Conservation (phyloP, 2,113 vertebrate genomes). For the Paratilapia polleni region DNA sequence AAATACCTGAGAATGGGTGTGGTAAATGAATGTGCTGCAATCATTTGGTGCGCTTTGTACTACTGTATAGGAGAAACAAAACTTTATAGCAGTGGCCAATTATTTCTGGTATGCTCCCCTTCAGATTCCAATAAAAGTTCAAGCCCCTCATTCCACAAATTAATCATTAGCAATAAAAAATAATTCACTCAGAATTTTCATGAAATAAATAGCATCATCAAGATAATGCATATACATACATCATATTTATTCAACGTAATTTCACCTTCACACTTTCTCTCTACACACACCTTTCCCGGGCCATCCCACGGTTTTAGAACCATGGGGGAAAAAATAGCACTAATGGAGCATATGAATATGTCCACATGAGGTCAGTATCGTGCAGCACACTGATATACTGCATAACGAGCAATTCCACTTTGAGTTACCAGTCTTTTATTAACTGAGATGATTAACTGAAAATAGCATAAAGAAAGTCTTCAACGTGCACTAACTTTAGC, state of each 20-base stretch:
- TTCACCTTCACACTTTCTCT: too few species aligned
- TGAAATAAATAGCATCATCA: too few species aligned
- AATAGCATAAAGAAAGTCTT: not conserved
- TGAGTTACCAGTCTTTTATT: not conserved
- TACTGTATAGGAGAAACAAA: not conserved
- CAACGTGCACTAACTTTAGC: not conserved
- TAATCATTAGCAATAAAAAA: not conserved
- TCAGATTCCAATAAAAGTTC: not conserved
- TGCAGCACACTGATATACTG: not conserved
- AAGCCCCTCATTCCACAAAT: not conserved
- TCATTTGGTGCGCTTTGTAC: not conserved
- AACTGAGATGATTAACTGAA: not conserved
- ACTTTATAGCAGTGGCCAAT: not conserved
- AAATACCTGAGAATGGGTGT: not conserved
- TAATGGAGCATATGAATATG: not conserved
- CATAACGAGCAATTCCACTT: not conserved
- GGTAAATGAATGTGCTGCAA: not conserved
- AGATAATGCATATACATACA: too few species aligned
- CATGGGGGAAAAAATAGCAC: not conserved
- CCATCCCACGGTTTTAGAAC: too few species aligned
- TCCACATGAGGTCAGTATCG: slow-evolving; percentile 55
- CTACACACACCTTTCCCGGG: too few species aligned
- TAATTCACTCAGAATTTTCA: not conserved
- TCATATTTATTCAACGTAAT: too few species aligned
- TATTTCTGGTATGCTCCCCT: not conserved